A percentile compares a stretch with the other conserved stretches of the same genome.
phyloP scores from a whole-genome alignment of 2,113 vertebrate genomes.

The Phalacrocorax pelagicus region DNA sequence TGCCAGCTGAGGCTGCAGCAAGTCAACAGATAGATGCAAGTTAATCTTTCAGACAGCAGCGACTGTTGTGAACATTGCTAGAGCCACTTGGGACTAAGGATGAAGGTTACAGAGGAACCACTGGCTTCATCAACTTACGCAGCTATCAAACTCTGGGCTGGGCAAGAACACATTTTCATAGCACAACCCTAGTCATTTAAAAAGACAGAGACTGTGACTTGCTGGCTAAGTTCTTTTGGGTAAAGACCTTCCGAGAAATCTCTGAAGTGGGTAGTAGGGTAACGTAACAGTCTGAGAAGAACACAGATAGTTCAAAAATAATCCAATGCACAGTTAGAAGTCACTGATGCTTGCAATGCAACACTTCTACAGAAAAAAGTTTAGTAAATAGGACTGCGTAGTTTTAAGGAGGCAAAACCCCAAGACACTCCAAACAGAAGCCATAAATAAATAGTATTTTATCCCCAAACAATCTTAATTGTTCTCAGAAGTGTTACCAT shows the following conservation, averaged over 20 bases:
- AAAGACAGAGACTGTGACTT: background rate
- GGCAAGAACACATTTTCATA: background rate
- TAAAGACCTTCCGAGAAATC: background rate
- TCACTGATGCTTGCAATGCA: background rate
- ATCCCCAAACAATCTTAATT: background rate
- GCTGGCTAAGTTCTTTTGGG: background rate
- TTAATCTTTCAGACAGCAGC: constrained; percentile 4
- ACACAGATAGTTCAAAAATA: background rate
- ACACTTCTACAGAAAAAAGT: background rate
- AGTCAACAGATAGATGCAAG: background rate
- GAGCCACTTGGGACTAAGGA: background rate
- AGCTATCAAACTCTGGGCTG: background rate
- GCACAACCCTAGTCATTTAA: background rate
- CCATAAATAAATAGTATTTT: background rate
- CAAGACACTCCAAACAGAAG: background rate
- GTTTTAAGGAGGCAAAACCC: background rate
- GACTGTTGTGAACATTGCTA: background rate
- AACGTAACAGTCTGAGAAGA: background rate
- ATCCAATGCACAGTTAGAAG: background rate
- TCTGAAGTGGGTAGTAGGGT: background rate
- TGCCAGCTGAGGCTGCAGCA: background rate
- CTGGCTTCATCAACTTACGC: background rate
- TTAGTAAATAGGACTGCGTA: background rate
- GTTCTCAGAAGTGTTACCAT: background rate
- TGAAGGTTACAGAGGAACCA: background rate